Evolutionary conservation across 2,113 vertebrate genomes (phyloP), one percentile per base, ranked within the genome.

Genomic region (Merops nubicus): DNA sequence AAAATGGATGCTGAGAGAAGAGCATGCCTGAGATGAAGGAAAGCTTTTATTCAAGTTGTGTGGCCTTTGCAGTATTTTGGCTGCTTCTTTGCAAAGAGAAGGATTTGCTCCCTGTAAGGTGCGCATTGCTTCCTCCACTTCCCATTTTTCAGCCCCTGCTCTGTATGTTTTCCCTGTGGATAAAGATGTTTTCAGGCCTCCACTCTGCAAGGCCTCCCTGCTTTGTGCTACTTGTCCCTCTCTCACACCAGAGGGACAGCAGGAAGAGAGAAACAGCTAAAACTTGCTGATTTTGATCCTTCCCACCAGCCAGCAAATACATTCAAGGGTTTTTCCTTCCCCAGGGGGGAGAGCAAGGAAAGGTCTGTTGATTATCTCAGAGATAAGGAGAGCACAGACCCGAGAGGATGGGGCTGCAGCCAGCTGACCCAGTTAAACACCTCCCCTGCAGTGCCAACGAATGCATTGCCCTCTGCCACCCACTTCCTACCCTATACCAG

Each of bases 1-100:
- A 89, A 94, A 76, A 89, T 69, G 33, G 22, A 93, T 91, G 57
- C 78, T 42, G 16, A 70, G 34, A 72, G 53, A 62, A 88, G 20
- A 93, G 42, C 33, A 40, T 1, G 2, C 33, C 53, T 56, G 70
- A 91, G 47, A 17, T 62, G 8, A 42, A 93, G 50, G 74, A 85
- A 88, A 75, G 45, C 59, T 88, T 94, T 93, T 90, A 77, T 38
- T 34, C 42, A 43, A 20, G 19, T 33, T 85, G 33, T 43, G 48
- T 7, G 10, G 45, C 40, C 36, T 89, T 89, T 2, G 1, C 3
- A 8, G 29, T 77, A 59, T 83, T 77, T 74, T 90, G 63, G 6
- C 31, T 57, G 12, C 50, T 79, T 81, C 36, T 79, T 60, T 91
- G 48, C 51, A 80, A 38, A 54, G 21, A 26, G 77, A 75, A 67